Evolutionary conservation across 2,113 vertebrate species (phyloP).

Genomic region (Empidonax alnorum): DNA sequence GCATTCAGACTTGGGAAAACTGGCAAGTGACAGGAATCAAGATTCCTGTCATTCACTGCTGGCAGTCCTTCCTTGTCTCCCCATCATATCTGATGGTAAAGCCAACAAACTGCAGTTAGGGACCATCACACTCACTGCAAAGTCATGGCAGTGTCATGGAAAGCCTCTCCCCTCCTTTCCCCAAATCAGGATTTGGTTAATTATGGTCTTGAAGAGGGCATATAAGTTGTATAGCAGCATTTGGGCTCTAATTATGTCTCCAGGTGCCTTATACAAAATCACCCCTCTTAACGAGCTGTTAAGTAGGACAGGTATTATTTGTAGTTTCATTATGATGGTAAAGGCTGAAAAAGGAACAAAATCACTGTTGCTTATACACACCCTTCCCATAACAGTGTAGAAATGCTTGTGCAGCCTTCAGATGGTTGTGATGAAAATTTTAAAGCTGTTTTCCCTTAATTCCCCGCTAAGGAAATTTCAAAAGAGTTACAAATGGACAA

Average conservation of each 20-base stretch:
- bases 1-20: not conserved
- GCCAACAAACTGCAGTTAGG: not conserved
- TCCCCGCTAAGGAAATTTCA: not conserved
- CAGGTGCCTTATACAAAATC: not conserved
- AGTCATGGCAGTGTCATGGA: not conserved
- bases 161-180: not conserved
- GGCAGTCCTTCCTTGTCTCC: not conserved
- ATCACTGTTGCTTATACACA: not conserved
- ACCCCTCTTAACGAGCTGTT: not conserved
- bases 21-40: not conserved
- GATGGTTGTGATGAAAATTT: not conserved
- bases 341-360: not conserved
- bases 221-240: not conserved
- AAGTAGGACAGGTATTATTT: not conserved
- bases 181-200: not conserved
- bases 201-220: not conserved
- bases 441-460: not conserved
- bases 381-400: not conserved
- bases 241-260: not conserved
- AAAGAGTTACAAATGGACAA: not conserved
- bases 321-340: not conserved
- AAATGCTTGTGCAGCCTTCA: not conserved
- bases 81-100: rapidly evolving
- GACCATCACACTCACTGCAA: not conserved
- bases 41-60: not conserved